Percentiles rank a stretch among this genome's conserved stretches.
Evolutionary conservation across 2,888 invertebrate species (phyloP).

Genomic region (Ramazzottius varieornatus): DNA sequence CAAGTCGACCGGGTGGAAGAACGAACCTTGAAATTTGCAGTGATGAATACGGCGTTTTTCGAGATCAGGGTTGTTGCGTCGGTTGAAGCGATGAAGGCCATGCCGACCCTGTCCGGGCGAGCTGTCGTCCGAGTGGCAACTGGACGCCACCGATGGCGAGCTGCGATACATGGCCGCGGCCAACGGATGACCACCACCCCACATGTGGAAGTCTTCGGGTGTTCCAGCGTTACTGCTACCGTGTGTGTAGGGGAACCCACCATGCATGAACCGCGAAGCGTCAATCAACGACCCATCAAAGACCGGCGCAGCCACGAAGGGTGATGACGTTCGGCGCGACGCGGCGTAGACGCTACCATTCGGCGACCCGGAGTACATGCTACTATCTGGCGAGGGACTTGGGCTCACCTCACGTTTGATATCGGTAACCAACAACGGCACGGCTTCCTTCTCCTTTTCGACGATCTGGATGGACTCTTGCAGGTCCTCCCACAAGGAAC

Average conservation of each 20-base stretch:
- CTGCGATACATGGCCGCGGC: constrained; percentile 7
- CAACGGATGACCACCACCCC: constrained; percentile 3
- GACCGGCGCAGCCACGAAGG: too few species aligned
- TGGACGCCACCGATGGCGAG: constrained; percentile 7
- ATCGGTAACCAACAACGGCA: neutral
- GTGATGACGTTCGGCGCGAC: neutral
- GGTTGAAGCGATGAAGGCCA: constrained; percentile 38
- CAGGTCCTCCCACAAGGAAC: constrained; percentile 17
- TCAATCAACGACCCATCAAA: neutral
- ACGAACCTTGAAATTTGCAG: constrained; percentile 51
- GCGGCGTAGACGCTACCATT: neutral
- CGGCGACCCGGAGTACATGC: neutral
- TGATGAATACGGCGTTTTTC: constrained; percentile 84
- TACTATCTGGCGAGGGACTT: neutral
- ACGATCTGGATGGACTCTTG: constrained; percentile 14
- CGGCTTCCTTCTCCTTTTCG: constrained; percentile 7
- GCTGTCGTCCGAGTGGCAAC: neutral
- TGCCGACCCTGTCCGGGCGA: neutral
- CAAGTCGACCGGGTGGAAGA: too few species aligned
- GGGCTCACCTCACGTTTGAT: too few species aligned
- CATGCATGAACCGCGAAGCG: neutral
- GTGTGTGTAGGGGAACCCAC: constrained; percentile 16
- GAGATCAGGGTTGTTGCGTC: constrained; percentile 80
- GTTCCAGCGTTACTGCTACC: neutral
- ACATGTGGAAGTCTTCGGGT: neutral